phyloP scores from a whole-genome alignment of 64 coral and sea anemone species.

The Porites lutea region DNA sequence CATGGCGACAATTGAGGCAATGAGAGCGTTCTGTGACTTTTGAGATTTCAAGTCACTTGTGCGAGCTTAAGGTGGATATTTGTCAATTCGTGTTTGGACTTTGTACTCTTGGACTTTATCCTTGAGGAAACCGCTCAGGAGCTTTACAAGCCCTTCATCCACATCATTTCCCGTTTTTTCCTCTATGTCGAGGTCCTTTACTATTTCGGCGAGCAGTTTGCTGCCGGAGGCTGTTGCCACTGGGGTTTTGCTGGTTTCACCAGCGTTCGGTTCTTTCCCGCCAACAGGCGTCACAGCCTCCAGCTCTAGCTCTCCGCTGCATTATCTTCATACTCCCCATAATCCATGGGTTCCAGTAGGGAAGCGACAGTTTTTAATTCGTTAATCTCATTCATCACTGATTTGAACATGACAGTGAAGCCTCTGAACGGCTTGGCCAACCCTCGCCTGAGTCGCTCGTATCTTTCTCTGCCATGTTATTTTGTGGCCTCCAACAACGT shows the following conservation, averaged over 20 bases:
- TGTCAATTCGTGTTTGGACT: constrained; percentile 42
- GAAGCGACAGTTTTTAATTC: constrained; percentile 13
- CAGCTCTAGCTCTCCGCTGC: neutral
- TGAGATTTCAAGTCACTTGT: constrained; percentile 63
- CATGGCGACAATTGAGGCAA: constrained; percentile 47
- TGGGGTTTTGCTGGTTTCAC: constrained; percentile 16
- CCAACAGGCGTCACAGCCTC: neutral
- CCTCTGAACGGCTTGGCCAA: neutral
- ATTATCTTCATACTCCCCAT: constrained; percentile 1
- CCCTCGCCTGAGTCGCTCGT: neutral
- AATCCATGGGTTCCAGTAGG: neutral
- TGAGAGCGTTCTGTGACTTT: constrained; percentile 44
- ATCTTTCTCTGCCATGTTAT: neutral
- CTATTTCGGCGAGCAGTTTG: constrained; percentile 52
- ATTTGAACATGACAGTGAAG: constrained; percentile 33
- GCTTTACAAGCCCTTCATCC: constrained; percentile 47
- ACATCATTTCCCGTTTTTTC: constrained; percentile 34
- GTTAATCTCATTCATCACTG: constrained; percentile 39
- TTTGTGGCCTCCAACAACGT: constrained; percentile 14
- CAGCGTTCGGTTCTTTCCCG: neutral
- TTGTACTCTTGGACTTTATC: constrained; percentile 58
- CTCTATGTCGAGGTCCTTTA: constrained; percentile 21
- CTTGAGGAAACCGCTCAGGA: constrained; percentile 30
- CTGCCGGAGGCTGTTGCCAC: constrained; percentile 11
- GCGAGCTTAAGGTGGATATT: constrained; percentile 10